Evolutionary conservation across 2,113 vertebrate species (phyloP).

Genomic region (Abramis brama): DNA sequence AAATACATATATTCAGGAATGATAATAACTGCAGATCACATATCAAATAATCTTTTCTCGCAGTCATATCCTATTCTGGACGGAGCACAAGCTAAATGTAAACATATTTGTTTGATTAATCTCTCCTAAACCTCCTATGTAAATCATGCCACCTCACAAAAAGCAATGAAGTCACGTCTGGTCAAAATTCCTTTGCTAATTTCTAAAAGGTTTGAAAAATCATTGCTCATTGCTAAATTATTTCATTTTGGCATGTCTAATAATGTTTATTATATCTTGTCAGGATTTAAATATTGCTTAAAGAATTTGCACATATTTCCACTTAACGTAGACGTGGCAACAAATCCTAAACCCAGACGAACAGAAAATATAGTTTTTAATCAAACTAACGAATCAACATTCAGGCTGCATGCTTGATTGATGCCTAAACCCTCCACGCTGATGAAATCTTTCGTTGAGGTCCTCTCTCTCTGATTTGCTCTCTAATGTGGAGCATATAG

Average conservation of each 20-base stretch:
- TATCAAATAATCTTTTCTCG: background rate
- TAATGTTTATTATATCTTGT: constrained; percentile 53
- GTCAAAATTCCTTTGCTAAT: constrained; percentile 38
- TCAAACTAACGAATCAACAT: background rate
- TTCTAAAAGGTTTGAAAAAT: constrained; percentile 42
- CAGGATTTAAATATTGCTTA: constrained; percentile 9
- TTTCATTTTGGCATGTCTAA: constrained; percentile 30
- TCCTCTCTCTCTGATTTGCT: background rate
- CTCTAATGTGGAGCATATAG: background rate
- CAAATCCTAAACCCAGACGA: background rate
- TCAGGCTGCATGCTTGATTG: background rate
- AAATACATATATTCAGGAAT: background rate
- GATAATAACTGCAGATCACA: background rate
- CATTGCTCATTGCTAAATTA: no score
- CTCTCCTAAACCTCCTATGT: constrained; percentile 53
- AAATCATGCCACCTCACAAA: constrained; percentile 57
- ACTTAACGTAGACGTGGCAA: background rate
- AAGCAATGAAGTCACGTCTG: constrained; percentile 53
- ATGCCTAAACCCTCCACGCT: background rate
- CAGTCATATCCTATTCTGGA: background rate
- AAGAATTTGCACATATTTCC: background rate
- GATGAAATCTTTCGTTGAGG: constrained; percentile 7
- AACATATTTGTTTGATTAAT: constrained; percentile 64
- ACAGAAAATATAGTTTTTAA: background rate
- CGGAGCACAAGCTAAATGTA: constrained; percentile 8